Base-by-base conservation (phyloP, 1,140 invertebrate genomes). In the Tetramorium alpestre region DNA sequence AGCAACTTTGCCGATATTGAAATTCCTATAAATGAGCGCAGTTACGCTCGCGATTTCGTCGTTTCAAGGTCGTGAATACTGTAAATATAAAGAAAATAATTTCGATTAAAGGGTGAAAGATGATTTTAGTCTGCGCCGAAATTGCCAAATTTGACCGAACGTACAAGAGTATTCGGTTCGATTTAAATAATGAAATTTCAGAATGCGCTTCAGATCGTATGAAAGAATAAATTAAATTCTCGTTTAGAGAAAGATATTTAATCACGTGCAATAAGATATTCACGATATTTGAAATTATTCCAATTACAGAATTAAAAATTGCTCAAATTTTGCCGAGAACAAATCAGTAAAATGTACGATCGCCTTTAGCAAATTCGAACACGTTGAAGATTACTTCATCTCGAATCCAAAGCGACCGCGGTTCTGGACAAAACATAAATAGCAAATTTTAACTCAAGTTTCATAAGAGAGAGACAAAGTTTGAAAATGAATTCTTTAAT, bases 61-160 rank as follows among this genome's bases (percentile, higher is more conserved):
- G 6, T 56, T 25, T 69, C 49, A 88, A 92, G 86, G 33, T 0
- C 88, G 72, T 51, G 85, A 84, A 91, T 93, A 94, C 93, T 94
- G 94, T 92, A 94, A 93, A 93, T 93, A 92, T 47, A 88, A 94
- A 93, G 89, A 93, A 93, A 70, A 92, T 91, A 93, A 90, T 92
- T 33, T 33, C 90, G 86, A 93, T 95, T 94, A 94, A 91, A 93
- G 85, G 92, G 85, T 88, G 87, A 88, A 44, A 65, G 58, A 70
- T 41, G 77, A 81, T 69, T 62, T 22, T 16, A 25, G 54, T 18
- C 54, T 84, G 80, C 80, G 51, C 28, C 51, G 41, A 84, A 18
- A 75, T 73, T 60, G 54, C n/a, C 16, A 28, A 41, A 33, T 41
- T 58, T 22, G n/a, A 13, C n/a, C 69, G n/a, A 82, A 28, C 67